These are phyloP conservation scores for Astropecten irregularis DNA, from an alignment of 53 echinoderm and acorn worm species.

Conservation along the genomic window DNA sequence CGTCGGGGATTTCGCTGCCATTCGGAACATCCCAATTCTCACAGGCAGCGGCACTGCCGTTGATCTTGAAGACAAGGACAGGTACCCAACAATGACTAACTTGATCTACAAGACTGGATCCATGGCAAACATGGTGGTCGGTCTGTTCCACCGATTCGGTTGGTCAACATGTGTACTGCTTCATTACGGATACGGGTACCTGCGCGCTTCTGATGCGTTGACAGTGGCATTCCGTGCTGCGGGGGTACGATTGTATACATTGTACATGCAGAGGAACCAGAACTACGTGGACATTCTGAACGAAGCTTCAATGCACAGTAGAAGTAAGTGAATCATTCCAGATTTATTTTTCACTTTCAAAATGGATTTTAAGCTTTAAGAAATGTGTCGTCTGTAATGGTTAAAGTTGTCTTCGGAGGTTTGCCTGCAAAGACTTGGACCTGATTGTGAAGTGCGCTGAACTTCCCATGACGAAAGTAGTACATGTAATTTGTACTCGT, in stretches of 20 bases:
- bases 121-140: constrained; percentile 25
- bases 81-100: constrained; percentile 49
- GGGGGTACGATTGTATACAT: not conserved
- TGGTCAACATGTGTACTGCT: constrained; percentile 5
- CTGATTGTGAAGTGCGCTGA: too few species aligned
- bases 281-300: not conserved
- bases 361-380: too few species aligned
- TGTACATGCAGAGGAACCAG: not conserved
- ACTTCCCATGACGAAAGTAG: too few species aligned
- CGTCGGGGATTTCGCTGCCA: constrained; percentile 71
- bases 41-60: constrained; percentile 7
- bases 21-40: constrained; percentile 71
- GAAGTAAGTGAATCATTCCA: constrained; percentile 9
- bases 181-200: not conserved
- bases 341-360: too few species aligned
- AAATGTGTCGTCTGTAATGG: too few species aligned
- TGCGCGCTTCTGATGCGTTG: not conserved
- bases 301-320: not conserved
- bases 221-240: not conserved
- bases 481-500: too few species aligned
- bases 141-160: constrained; percentile 1
- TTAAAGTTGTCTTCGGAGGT: too few species aligned
- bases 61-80: constrained; percentile 55
- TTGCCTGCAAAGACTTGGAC: too few species aligned
- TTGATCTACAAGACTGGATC: not conserved